Percentiles rank a stretch among this genome's conserved stretches.
These are phyloP conservation scores for Deilephila elpenor DNA, from an alignment of 2,888 invertebrate species.

Conservation along the genomic window DNA sequence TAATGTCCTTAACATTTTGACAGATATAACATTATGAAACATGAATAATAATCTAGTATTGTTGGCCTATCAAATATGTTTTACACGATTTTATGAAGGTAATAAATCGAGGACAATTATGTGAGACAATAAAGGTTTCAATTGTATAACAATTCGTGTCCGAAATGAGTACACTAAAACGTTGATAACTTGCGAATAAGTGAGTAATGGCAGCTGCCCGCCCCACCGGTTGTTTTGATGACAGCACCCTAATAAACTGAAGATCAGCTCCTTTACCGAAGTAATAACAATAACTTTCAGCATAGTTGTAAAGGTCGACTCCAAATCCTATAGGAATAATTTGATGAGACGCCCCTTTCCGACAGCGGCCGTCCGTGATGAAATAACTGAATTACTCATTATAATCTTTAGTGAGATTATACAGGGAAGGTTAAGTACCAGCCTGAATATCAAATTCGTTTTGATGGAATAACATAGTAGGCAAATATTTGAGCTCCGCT, in stretches of 20 bases:
- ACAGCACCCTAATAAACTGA: conserved; percentile 41
- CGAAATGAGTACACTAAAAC: conserved; percentile 10
- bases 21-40: too few species aligned
- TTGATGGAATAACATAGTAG: conserved; percentile 54
- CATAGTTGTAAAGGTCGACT: conserved; percentile 41
- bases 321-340: conserved; percentile 51
- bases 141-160: neutral
- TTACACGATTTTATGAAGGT: too few species aligned
- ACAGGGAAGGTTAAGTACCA: conserved; percentile 47
- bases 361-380: conserved; percentile 42
- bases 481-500: conserved; percentile 47
- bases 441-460: conserved; percentile 52
- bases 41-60: too few species aligned
- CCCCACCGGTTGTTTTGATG: conserved; percentile 2
- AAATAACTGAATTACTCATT: conserved; percentile 55
- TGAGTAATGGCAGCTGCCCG: conserved; percentile 4
- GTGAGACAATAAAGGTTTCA: neutral
- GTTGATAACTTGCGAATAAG: conserved; percentile 19
- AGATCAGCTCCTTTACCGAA: conserved; percentile 40
- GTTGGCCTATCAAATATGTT: too few species aligned
- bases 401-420: conserved; percentile 59
- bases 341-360: conserved; percentile 47
- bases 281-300: conserved; percentile 44
- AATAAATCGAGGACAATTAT: too few species aligned
- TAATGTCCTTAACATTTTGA: too few species aligned